Evolutionary conservation across 2,797 vertebrate genomes (phyloP).

Genomic region (Enteromius thamalakanensis): DNA sequence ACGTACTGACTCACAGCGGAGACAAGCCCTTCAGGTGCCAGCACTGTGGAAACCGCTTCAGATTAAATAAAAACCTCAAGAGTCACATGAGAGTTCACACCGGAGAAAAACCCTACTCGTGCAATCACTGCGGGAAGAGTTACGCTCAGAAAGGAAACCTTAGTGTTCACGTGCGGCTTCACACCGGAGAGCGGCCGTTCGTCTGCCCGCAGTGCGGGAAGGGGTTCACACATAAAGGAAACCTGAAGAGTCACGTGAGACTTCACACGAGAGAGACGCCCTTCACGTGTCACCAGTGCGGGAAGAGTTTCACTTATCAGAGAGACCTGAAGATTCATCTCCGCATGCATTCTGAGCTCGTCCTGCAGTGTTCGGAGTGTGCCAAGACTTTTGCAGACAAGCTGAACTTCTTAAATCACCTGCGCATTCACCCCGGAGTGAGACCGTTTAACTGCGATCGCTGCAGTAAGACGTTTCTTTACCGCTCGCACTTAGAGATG

Average conservation of each 20-base stretch:
- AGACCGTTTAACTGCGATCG: neutral
- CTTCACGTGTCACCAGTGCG: neutral
- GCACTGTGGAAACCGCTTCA: neutral
- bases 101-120: constrained; percentile 4
- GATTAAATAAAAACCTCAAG: constrained; percentile 8
- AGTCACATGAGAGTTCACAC: constrained; percentile 20
- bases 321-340: neutral
- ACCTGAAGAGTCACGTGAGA: constrained; percentile 7
- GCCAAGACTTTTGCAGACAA: neutral
- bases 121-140: neutral
- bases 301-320: neutral
- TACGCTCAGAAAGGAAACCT: constrained; percentile 15
- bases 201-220: constrained; percentile 14
- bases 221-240: constrained; percentile 13
- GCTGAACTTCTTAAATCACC: constrained; percentile 10
- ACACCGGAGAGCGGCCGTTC: constrained; percentile 17
- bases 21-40: constrained; percentile 6
- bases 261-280: constrained; percentile 1
- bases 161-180: neutral
- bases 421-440: neutral
- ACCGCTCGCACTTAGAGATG: neutral
- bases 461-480: neutral
- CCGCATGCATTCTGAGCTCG: neutral
- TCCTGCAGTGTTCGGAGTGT: neutral
- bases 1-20: neutral